A percentile compares a stretch with the other conserved stretches of the same genome.
Conservation (phyloP, 2,113 vertebrate genomes). For the Prinia subflava region DNA sequence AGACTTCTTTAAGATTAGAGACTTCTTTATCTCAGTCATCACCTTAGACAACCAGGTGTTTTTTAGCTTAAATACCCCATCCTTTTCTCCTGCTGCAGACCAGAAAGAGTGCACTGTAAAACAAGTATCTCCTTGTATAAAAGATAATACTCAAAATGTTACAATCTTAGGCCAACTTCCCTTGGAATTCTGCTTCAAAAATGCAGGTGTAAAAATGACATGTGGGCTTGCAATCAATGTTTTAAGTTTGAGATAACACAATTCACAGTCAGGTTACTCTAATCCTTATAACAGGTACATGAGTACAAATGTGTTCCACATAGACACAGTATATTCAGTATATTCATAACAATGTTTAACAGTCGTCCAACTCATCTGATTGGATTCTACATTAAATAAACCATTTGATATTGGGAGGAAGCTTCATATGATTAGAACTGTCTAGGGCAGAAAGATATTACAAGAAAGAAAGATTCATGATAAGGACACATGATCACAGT, state of each 20-base stretch:
- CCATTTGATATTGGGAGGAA: neutral
- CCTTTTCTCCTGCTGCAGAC: neutral
- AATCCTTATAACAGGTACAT: neutral
- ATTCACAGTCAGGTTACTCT: neutral
- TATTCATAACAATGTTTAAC: neutral
- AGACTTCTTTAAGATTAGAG: no score
- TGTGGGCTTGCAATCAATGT: neutral
- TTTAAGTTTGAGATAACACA: neutral
- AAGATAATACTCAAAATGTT: neutral
- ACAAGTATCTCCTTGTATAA: neutral
- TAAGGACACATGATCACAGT: neutral
- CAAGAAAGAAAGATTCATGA: neutral
- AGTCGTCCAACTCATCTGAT: neutral
- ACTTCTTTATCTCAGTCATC: neutral
- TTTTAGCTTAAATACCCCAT: neutral
- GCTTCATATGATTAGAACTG: neutral
- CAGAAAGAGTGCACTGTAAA: neutral
- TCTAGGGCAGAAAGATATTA: neutral
- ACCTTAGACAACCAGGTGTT: neutral
- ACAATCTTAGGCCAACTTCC: neutral
- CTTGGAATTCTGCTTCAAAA: conserved; percentile 3
- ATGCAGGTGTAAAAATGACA: neutral
- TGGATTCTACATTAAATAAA: neutral
- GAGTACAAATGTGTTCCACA: neutral
- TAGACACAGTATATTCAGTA: neutral